Conservation (phyloP, 1,140 invertebrate species). For the Caenorhabditis tropicalis region DNA sequence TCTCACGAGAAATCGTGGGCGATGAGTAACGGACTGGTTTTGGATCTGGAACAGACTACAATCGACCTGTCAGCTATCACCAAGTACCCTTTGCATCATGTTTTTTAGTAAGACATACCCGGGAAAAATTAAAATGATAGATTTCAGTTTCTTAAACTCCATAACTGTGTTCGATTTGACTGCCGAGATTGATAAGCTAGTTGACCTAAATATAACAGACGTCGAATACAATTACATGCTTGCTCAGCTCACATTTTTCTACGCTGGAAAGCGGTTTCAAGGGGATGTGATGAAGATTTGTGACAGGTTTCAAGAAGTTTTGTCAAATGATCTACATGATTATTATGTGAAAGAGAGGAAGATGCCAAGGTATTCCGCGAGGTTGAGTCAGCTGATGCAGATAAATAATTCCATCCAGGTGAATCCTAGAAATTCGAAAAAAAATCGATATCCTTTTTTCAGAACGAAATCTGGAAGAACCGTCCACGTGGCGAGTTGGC, state of each 20-base stretch:
- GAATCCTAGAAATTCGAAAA: too few relatives aligned
- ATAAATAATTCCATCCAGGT: slow-evolving; percentile 1
- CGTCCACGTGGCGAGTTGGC: neutral
- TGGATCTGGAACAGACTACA: neutral
- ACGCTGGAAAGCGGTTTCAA: neutral
- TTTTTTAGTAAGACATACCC: neutral
- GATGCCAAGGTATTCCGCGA: neutral
- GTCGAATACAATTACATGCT: slow-evolving; percentile 6
- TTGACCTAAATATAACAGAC: neutral
- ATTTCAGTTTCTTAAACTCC: neutral
- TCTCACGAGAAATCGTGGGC: neutral
- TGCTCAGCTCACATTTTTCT: neutral
- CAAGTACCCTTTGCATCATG: neutral
- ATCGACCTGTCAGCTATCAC: neutral
- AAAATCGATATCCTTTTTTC: neutral
- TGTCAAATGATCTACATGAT: slow-evolving; percentile 2
- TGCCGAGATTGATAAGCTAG: neutral
- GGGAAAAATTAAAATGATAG: neutral
- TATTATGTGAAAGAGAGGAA: slow-evolving; percentile 18
- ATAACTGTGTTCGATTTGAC: neutral
- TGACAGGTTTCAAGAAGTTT: neutral
- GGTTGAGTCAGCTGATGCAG: neutral
- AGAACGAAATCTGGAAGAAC: neutral
- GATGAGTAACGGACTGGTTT: neutral
- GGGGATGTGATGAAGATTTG: slow-evolving; percentile 7